Evolutionary conservation across 2,888 invertebrate genomes (phyloP), one percentile per base, ranked within the genome.

Genomic region (Philopedon plagiatum): DNA sequence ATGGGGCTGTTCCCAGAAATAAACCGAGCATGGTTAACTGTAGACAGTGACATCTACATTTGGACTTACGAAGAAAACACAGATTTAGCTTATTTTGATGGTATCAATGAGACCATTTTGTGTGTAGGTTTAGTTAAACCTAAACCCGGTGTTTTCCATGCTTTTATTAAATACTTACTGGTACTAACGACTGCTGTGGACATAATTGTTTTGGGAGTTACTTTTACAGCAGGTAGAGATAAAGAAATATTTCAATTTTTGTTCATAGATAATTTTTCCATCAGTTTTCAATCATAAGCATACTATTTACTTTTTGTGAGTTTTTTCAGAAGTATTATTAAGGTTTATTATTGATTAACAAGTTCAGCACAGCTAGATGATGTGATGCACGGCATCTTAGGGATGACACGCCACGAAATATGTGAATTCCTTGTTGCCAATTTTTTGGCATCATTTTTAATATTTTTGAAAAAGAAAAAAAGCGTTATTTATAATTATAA

Each of bases 1-100:
- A 98, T 99, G 96, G 99, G 99, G 2, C 87, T 99, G 7, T 98
- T 99, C 87, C 94, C 98, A 68, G 97, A 97, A 85, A 97, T 99
- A 77, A 94, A 93, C 64, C 89, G 99, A 82, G 98, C 98, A 0
- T 99, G 98, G 98, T 87, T 99, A 65, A 96, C 97, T 4, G 96
- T 99, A 78, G 99, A 99, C 84, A 97, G 96, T 80, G 97, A 98
- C 86, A 94, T 99, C 78, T 99, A 97, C 87, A 91, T 98, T 37
- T 99, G 99, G 99, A 95, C 97, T 23, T 99, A 97, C 87, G 97
- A 98, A 85, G 94, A 96, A 86, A 95, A 96, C 58, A 91, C 93
- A 74, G 99, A 99, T 88, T 92, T 99, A 23, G 97, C 98, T 0
- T 99, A 96, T 86, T 99, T 94, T 86, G 98, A 99, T 89, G 97